These are phyloP conservation scores for Merops nubicus DNA, from an alignment of 2,113 vertebrate species.

Conservation along the genomic window DNA sequence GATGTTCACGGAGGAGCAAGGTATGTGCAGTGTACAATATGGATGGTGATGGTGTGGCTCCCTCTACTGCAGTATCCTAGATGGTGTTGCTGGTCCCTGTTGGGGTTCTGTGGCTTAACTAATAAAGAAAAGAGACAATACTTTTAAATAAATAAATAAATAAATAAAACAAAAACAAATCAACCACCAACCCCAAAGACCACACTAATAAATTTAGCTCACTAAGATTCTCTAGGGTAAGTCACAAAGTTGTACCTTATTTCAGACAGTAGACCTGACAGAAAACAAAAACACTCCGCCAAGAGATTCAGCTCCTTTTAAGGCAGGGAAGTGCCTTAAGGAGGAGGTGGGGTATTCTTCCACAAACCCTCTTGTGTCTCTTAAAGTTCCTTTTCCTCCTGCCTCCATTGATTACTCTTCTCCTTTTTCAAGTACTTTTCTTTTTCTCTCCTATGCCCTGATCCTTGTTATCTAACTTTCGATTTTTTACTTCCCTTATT, in stretches of 20 bases:
- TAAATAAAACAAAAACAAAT: too few relatives aligned
- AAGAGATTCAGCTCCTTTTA: background rate
- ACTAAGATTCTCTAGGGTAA: background rate
- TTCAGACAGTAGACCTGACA: background rate
- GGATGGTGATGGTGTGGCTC: conserved; percentile 36
- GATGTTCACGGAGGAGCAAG: background rate
- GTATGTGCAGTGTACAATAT: background rate
- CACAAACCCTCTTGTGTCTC: background rate
- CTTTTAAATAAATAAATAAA: background rate
- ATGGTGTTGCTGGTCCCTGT: background rate
- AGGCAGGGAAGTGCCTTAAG: background rate
- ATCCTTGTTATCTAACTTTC: background rate
- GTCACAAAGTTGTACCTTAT: background rate
- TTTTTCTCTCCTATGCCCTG: background rate
- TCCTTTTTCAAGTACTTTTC: background rate
- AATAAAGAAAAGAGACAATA: background rate
- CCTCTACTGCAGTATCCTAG: conserved; percentile 27
- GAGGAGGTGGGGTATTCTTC: background rate
- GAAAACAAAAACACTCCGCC: background rate
- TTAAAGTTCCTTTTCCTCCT: background rate
- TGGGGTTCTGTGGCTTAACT: background rate
- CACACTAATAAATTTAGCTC: background rate
- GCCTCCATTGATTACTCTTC: background rate
- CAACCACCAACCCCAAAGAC: background rate
- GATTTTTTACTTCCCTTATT: fast-evolving